These are phyloP conservation scores for Neotoxoptera formosana DNA, from an alignment of 1,140 invertebrate species.

Conservation along the genomic window DNA sequence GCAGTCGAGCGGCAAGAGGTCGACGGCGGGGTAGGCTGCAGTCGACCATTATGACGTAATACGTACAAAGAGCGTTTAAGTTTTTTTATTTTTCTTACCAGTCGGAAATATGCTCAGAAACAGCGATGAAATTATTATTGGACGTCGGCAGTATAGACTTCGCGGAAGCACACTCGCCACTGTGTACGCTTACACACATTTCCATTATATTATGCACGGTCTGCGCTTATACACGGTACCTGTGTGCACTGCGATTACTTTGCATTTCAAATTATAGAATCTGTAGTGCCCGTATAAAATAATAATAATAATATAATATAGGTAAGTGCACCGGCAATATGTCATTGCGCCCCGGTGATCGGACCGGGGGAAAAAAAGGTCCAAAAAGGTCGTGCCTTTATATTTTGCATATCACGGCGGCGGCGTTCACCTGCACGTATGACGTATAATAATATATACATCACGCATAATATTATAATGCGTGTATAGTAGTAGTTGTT, in stretches of 20 bases:
- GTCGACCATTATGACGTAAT: not conserved
- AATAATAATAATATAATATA: slow-evolving; percentile 20
- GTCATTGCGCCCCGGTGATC: not conserved
- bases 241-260: not conserved
- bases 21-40: no score
- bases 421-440: not conserved
- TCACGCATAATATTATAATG: no score
- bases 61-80: not conserved
- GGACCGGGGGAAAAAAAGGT: not conserved
- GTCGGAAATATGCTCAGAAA: not conserved
- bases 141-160: not conserved
- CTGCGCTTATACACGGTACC: not conserved
- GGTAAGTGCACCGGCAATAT: not conserved
- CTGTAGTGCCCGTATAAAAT: not conserved
- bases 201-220: not conserved
- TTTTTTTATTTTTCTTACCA: not conserved
- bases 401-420: not conserved
- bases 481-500: no score
- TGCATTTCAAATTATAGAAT: not conserved
- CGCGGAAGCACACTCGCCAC: no score
- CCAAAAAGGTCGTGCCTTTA: not conserved
- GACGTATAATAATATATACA: no score
- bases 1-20: not conserved
- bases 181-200: no score
- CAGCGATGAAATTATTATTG: not conserved